Conservation (phyloP, 1,140 invertebrate genomes). For the Procambarus clarkii region DNA sequence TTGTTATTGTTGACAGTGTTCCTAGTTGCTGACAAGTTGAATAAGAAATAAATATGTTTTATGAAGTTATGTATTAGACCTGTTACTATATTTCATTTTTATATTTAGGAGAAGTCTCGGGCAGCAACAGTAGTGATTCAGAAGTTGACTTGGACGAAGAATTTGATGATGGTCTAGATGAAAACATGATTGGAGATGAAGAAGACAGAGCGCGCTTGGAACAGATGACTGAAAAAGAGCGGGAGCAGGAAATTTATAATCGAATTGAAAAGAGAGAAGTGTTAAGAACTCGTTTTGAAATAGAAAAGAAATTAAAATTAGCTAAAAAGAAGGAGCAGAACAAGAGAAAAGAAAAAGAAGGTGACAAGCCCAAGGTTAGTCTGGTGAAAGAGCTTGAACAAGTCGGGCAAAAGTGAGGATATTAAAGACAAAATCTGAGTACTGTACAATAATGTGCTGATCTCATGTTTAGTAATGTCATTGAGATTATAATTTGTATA, state of each 20-base stretch:
- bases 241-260: constrained; percentile 98
- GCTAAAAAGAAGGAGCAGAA: constrained; percentile 87
- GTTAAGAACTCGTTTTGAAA: constrained; percentile 96
- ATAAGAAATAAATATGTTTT: no score
- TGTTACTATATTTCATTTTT: constrained; percentile 17
- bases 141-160: constrained; percentile 79
- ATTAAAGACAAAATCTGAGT: no score
- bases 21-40: no score
- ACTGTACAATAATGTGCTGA: no score
- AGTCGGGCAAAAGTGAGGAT: no score
- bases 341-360: constrained; percentile 77
- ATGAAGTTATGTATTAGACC: no score
- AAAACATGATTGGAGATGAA: constrained; percentile 97
- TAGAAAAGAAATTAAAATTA: constrained; percentile 93
- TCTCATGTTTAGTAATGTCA: no score
- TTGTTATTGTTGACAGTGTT: no score
- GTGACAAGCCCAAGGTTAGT: constrained; percentile 73
- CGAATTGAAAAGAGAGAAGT: constrained; percentile 94
- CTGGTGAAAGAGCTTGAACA: constrained; percentile 21
- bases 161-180: constrained; percentile 91
- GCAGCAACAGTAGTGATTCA: constrained; percentile 75
- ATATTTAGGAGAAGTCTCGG: constrained; percentile 81
- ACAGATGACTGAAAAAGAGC: constrained; percentile 96
- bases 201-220: constrained; percentile 90
- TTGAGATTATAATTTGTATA: no score